These are phyloP conservation scores for Orycteropus afer DNA, from an alignment of 2,113 vertebrate species.

Conservation along the genomic window DNA sequence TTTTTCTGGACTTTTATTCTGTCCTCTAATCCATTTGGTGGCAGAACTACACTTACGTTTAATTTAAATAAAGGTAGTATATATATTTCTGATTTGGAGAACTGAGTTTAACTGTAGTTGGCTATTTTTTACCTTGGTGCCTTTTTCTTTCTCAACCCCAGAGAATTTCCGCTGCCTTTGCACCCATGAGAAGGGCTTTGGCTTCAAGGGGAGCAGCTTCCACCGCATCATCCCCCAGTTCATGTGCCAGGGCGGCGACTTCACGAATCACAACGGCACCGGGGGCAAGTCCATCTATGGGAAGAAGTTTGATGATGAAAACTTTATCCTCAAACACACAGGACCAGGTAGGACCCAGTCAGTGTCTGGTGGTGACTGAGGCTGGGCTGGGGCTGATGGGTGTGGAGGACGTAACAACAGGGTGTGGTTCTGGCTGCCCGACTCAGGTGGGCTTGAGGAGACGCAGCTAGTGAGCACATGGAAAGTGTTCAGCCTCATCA, in stretches of 20 bases:
- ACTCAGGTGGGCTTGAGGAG: not conserved
- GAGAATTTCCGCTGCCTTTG: slow-evolving; percentile 98
- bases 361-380: not conserved
- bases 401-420: not conserved
- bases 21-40: not conserved
- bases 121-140: fast-evolving
- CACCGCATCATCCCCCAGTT: slow-evolving; percentile 98
- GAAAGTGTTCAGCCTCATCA: not conserved
- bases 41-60: not conserved
- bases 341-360: not conserved
- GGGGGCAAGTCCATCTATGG: slow-evolving; percentile 98
- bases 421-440: not conserved
- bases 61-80: not conserved
- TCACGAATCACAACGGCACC: slow-evolving; percentile 98
- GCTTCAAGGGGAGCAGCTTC: slow-evolving; percentile 98
- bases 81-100: not conserved
- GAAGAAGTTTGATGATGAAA: slow-evolving; percentile 97
- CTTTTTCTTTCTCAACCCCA: slow-evolving; percentile 42
- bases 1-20: not conserved
- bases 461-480: not conserved
- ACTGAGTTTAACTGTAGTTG: not conserved
- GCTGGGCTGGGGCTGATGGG: not conserved
- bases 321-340: slow-evolving; percentile 97
- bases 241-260: slow-evolving; percentile 98
- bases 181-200: slow-evolving; percentile 96